Percentiles rank a stretch among this genome's conserved stretches.
These are phyloP conservation scores for Odontesthes bonariensis DNA, from an alignment of 2,113 vertebrate genomes.

Conservation along the genomic window DNA sequence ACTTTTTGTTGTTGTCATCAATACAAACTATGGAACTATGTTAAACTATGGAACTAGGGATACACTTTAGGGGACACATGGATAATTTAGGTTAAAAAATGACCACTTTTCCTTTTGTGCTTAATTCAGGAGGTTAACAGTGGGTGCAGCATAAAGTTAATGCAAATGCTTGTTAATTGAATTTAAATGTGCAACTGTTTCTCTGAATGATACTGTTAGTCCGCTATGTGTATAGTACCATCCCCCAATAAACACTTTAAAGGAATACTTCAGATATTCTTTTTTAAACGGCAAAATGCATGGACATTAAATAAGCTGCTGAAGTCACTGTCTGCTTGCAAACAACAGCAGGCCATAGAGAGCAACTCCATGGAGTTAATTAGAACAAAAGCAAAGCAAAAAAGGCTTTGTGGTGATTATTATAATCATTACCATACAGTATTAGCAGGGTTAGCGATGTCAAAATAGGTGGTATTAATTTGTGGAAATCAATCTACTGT, in stretches of 20 bases:
- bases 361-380: conserved; percentile 28
- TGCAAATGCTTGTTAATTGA: conserved; percentile 9
- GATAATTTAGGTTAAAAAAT: background rate
- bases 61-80: background rate
- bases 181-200: background rate
- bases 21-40: background rate
- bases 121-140: background rate
- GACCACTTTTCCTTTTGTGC: background rate
- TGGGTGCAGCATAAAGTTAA: conserved; percentile 59
- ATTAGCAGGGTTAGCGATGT: background rate
- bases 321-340: background rate
- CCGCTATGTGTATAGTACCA: background rate
- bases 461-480: conserved; percentile 17
- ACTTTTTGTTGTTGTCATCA: too few species aligned
- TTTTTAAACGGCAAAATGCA: background rate
- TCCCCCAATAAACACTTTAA: background rate
- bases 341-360: conserved; percentile 31
- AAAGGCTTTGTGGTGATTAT: conserved; percentile 32
- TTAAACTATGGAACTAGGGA: background rate
- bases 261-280: background rate
- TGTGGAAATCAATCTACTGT: conserved; percentile 25
- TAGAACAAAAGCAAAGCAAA: background rate
- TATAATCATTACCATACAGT: conserved; percentile 16
- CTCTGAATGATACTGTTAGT: conserved; percentile 16
- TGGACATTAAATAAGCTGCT: background rate